phyloP scores from a whole-genome alignment of 2,888 invertebrate species.

The Andrena flavipes region DNA sequence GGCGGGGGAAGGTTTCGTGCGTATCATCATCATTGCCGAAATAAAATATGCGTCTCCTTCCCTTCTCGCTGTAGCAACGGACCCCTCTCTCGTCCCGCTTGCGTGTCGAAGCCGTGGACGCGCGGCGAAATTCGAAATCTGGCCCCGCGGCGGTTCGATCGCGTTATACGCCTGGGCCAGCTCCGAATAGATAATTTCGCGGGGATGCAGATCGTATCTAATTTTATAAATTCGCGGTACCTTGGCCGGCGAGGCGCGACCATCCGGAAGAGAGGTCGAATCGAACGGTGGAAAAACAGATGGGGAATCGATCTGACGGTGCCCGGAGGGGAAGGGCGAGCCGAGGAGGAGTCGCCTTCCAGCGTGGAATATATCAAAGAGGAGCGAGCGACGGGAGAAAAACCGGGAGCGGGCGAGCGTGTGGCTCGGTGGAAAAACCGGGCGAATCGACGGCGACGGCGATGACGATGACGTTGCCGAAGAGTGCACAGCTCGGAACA shows the following conservation, averaged over 20 bases:
- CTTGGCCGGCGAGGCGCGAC: conserved; percentile 7
- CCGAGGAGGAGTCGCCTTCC: conserved; percentile 1
- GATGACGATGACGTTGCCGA: conserved; percentile 43
- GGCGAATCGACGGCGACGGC: conserved; percentile 21
- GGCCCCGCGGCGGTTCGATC: conserved; percentile 60
- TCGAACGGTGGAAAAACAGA: not conserved
- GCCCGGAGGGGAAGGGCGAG: not conserved
- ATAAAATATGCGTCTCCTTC: conserved; percentile 71
- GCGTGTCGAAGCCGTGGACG: conserved; percentile 23
- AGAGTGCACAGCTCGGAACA: conserved; percentile 14
- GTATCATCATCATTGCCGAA: conserved; percentile 63
- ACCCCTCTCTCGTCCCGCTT: conserved; percentile 17
- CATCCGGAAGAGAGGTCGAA: conserved; percentile 4
- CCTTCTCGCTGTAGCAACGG: conserved; percentile 1
- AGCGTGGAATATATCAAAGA: not conserved
- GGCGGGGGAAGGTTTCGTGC: conserved; percentile 42
- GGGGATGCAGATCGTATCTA: conserved; percentile 62
- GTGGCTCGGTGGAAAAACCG: conserved; percentile 24
- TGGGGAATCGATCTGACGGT: not conserved
- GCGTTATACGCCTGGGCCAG: conserved; percentile 17
- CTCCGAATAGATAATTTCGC: conserved; percentile 70
- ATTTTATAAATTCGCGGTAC: conserved; percentile 70
- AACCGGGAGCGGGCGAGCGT: conserved; percentile 1
- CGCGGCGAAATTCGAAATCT: conserved; percentile 65
- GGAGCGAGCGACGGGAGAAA: not conserved